Conservation (phyloP, 2,113 vertebrate genomes). For the Charina bottae region DNA sequence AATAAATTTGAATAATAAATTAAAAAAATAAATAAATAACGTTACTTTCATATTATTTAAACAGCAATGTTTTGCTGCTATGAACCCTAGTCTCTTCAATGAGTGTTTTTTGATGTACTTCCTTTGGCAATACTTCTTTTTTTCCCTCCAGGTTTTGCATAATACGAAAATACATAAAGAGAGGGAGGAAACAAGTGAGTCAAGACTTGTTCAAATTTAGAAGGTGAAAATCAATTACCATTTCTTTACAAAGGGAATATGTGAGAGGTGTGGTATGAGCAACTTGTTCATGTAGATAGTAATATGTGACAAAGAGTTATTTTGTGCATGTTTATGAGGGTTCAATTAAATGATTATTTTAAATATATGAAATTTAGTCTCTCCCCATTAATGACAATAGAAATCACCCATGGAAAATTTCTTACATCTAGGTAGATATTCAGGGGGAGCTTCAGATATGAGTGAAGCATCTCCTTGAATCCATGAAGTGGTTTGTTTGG, state of each 20-base stretch:
- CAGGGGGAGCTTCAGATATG: background rate
- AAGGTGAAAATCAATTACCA: background rate
- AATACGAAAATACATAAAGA: background rate
- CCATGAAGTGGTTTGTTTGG: background rate
- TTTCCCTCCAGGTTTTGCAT: background rate
- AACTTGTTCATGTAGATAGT: background rate
- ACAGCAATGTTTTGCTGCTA: background rate
- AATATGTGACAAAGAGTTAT: background rate
- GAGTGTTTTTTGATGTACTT: background rate
- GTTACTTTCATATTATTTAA: background rate
- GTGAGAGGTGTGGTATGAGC: background rate
- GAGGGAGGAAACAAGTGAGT: background rate
- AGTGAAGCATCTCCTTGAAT: background rate
- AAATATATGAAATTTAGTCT: background rate
- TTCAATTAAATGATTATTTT: background rate
- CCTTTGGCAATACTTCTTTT: too few relatives aligned
- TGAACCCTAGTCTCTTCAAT: background rate
- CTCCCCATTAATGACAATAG: background rate
- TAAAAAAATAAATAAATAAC: too few relatives aligned
- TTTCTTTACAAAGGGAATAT: background rate
- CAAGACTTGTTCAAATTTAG: background rate
- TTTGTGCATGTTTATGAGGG: background rate
- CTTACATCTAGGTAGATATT: background rate
- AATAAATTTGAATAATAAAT: too few relatives aligned
- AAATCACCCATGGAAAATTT: background rate